These are phyloP conservation scores for Xiphorhynchus elegans DNA, from an alignment of 2,113 vertebrate genomes.

Conservation along the genomic window DNA sequence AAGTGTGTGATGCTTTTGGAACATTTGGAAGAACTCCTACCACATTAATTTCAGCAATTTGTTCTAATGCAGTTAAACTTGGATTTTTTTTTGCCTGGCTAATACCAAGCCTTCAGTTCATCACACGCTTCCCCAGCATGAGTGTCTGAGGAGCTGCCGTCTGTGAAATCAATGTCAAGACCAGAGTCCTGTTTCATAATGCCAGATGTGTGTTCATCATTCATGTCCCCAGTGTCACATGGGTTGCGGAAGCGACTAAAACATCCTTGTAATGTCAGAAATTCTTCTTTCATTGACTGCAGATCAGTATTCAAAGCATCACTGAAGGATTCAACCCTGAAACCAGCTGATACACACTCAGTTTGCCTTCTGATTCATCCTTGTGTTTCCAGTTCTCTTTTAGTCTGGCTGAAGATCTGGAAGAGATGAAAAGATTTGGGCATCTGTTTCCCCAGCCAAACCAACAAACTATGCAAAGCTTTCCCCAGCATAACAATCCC, in stretches of 20 bases:
- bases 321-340: not conserved
- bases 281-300: not conserved
- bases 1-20: not conserved
- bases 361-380: not conserved
- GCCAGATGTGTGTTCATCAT: not conserved
- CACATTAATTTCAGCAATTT: slow-evolving; percentile 9
- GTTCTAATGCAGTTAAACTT: not conserved
- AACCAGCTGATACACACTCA: not conserved
- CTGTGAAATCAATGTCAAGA: not conserved
- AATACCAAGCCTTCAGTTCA: slow-evolving; percentile 19
- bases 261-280: not conserved
- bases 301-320: not conserved
- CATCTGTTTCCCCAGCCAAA: not conserved
- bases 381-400: not conserved
- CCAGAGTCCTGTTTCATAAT: not conserved
- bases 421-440: not conserved
- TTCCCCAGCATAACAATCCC: not conserved
- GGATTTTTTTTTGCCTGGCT: not conserved
- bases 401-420: not conserved
- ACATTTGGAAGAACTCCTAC: not conserved
- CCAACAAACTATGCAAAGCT: not conserved
- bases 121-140: not conserved
- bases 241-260: not conserved
- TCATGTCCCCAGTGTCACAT: not conserved
- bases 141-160: slow-evolving; percentile 1